Evolutionary conservation across 2,888 invertebrate species (phyloP).

Genomic region (Empis livida): DNA sequence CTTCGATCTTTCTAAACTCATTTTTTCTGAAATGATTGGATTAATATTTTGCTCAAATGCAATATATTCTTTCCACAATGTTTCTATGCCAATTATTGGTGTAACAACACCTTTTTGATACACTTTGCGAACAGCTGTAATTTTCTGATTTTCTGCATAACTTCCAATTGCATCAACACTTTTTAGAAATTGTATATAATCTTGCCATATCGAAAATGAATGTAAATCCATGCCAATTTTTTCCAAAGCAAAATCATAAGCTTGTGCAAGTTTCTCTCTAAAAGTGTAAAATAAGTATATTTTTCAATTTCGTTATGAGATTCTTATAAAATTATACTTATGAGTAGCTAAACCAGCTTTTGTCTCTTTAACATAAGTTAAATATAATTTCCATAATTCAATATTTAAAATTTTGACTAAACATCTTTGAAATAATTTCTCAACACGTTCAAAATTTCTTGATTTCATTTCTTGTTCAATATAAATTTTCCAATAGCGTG

Average conservation of each 20-base stretch:
- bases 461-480: conserved; percentile 97
- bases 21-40: conserved; percentile 77
- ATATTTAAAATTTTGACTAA: conserved; percentile 98
- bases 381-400: conserved; percentile 95
- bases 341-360: conserved; percentile 85
- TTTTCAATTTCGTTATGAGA: background rate
- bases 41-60: conserved; percentile 86
- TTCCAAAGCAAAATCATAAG: conserved; percentile 97
- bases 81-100: conserved; percentile 94
- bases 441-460: conserved; percentile 94
- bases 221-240: conserved; percentile 98
- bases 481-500: conserved; percentile 97
- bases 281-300: conserved; percentile 17
- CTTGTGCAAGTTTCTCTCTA: conserved; percentile 99
- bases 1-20: conserved; percentile 85
- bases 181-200: conserved; percentile 93
- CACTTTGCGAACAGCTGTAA: conserved; percentile 92
- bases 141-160: conserved; percentile 99
- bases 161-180: conserved; percentile 95
- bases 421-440: conserved; percentile 97
- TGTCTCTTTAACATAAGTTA: conserved; percentile 96
- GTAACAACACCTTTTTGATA: conserved; percentile 94
- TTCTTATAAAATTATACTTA: conserved; percentile 52
- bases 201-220: conserved; percentile 94
- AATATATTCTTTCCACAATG: conserved; percentile 95